Evolutionary conservation across 2,113 vertebrate genomes (phyloP).

Genomic region (Montifringilla adamsi): DNA sequence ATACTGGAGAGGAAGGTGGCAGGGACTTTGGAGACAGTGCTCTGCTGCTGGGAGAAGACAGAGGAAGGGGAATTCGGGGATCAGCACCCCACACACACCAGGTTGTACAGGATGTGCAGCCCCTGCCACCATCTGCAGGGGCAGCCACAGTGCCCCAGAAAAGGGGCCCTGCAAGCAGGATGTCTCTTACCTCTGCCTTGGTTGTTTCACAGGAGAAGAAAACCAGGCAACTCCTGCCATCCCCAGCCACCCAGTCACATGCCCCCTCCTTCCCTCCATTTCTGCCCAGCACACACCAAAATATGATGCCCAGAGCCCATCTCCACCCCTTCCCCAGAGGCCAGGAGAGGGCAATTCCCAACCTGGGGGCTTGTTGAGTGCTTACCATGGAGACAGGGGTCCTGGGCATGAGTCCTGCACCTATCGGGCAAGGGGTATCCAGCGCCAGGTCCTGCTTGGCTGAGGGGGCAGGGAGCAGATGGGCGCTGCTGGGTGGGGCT

Average conservation of each 20-base stretch:
- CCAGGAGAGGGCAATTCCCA: neutral
- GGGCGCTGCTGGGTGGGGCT: neutral
- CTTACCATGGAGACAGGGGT: constrained; percentile 63
- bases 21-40: neutral
- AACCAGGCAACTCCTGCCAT: neutral
- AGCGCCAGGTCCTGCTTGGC: constrained; percentile 65
- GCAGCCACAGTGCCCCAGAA: neutral
- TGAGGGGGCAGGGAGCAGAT: constrained; percentile 45
- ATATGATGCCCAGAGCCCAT: neutral
- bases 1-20: constrained; percentile 40
- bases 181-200: neutral
- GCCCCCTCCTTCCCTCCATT: neutral
- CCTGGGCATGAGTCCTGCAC: neutral
- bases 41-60: constrained; percentile 56
- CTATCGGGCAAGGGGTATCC: neutral
- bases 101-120: accelerated
- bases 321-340: neutral
- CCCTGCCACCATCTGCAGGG: neutral
- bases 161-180: accelerated
- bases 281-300: neutral
- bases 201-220: neutral
- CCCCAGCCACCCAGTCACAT: accelerated
- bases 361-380: accelerated
- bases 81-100: accelerated
- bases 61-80: neutral